phyloP scores from a whole-genome alignment of 2,113 vertebrate genomes.

The Perognathus longimembris region DNA sequence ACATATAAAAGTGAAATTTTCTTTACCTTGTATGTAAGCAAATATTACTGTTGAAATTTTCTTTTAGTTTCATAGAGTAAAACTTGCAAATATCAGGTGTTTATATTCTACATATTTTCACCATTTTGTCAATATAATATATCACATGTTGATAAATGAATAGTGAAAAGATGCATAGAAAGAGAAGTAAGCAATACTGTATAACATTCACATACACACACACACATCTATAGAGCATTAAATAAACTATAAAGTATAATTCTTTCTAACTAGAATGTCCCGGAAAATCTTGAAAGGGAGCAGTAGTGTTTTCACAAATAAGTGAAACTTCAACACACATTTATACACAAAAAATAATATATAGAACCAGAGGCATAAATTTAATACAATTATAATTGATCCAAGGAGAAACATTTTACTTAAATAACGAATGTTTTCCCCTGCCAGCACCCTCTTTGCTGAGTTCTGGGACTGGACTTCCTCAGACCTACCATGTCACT shows the following conservation, averaged over 20 bases:
- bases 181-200: too few species aligned
- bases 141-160: too few species aligned
- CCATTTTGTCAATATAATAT: background rate
- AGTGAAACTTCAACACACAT: background rate
- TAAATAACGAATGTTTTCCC: background rate
- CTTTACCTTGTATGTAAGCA: background rate
- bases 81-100: too few species aligned
- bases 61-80: background rate
- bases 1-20: background rate
- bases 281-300: too few species aligned
- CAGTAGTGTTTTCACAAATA: too few species aligned
- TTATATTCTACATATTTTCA: background rate
- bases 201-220: too few species aligned
- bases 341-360: background rate
- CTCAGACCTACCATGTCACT: background rate
- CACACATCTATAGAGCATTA: too few species aligned
- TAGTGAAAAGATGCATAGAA: too few species aligned
- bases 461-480: background rate
- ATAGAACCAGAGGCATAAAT: background rate
- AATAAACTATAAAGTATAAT: too few species aligned
- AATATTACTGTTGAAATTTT: background rate
- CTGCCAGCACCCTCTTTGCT: fast-evolving
- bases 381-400: background rate
- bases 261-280: background rate
- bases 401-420: background rate